These are phyloP conservation scores for Nymphalis polychloros DNA, from an alignment of 2,888 invertebrate species.

Conservation along the genomic window DNA sequence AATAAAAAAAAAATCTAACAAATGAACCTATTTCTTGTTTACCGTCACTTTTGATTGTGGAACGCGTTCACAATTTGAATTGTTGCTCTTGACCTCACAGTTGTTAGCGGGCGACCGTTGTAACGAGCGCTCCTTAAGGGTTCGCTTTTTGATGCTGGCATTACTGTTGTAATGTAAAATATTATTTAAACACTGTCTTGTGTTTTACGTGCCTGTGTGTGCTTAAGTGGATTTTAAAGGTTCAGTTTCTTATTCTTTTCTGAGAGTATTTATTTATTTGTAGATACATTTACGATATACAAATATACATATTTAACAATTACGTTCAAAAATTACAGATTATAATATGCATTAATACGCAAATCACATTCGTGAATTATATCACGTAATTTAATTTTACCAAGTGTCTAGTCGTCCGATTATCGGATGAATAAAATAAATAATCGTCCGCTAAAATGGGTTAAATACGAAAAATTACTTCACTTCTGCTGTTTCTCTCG, in stretches of 20 bases:
- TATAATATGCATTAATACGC: too few species aligned
- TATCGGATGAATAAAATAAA: too few species aligned
- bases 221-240: neutral
- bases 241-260: neutral
- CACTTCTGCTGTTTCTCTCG: too few species aligned
- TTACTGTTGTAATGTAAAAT: neutral
- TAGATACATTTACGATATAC: too few species aligned
- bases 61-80: conserved; percentile 12
- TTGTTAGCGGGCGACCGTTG: conserved; percentile 16
- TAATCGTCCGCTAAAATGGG: too few species aligned
- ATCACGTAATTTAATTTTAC: too few species aligned
- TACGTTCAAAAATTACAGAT: too few species aligned
- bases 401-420: too few species aligned
- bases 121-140: conserved; percentile 10
- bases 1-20: neutral
- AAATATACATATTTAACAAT: too few species aligned
- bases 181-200: conserved; percentile 3
- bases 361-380: too few species aligned
- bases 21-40: neutral
- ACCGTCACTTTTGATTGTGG: conserved; percentile 12
- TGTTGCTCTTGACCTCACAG: conserved; percentile 20
- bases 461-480: too few species aligned
- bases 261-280: neutral
- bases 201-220: neutral
- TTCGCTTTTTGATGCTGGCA: neutral